phyloP scores from a whole-genome alignment of 2,888 invertebrate genomes.

The Mesochorus sp. region DNA sequence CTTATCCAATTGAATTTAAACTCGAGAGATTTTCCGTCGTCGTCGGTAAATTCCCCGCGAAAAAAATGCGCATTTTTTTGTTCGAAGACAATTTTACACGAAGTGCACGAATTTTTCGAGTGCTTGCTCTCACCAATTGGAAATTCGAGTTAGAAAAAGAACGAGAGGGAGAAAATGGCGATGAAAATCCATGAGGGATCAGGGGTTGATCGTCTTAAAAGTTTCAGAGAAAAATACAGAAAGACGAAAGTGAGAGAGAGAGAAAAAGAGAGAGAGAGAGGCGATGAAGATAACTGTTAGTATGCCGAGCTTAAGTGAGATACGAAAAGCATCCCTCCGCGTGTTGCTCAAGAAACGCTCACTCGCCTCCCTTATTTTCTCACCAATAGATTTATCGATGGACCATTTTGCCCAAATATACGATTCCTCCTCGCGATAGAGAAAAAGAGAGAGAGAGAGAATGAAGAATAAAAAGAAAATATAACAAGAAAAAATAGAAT shows the following conservation, averaged over 20 bases:
- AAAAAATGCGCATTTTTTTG: background rate
- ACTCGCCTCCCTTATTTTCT: slow-evolving; percentile 53
- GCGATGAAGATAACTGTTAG: background rate
- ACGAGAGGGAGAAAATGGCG: background rate
- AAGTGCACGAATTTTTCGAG: slow-evolving; percentile 5
- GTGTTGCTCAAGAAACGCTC: background rate
- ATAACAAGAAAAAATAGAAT: background rate
- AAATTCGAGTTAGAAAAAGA: too few relatives aligned
- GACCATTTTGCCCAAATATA: slow-evolving; percentile 60
- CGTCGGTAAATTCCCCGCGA: slow-evolving; percentile 37
- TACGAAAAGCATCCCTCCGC: slow-evolving; percentile 5
- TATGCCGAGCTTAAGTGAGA: slow-evolving; percentile 22
- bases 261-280: background rate
- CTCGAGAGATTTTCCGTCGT: slow-evolving; percentile 44
- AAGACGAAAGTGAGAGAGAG: too few relatives aligned
- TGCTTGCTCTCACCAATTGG: slow-evolving; percentile 2
- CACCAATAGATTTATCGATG: slow-evolving; percentile 60
- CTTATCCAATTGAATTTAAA: slow-evolving; percentile 55
- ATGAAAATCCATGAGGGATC: background rate
- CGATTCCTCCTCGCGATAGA: slow-evolving; percentile 50
- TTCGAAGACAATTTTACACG: background rate
- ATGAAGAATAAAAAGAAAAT: too few relatives aligned
- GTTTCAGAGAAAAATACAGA: background rate
- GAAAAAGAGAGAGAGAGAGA: slow-evolving; percentile 37
- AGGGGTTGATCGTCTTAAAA: background rate